Evolutionary conservation across 2,797 vertebrate genomes (phyloP).

Genomic region (Poeciliopsis turneri): DNA sequence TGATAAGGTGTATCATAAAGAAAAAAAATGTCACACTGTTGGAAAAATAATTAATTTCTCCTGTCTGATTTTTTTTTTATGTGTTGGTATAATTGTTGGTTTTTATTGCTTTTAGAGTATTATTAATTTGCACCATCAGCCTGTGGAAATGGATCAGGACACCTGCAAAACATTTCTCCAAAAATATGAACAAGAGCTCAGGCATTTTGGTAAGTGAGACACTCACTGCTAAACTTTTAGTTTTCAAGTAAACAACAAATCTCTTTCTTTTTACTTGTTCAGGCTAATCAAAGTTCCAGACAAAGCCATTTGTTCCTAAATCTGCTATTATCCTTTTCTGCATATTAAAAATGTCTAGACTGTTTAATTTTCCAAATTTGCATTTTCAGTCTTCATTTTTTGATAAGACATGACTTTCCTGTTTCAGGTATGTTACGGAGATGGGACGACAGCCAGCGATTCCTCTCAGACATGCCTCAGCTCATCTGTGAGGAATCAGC

Average conservation of each 20-base stretch:
- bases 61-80: neutral
- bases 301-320: neutral
- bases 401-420: neutral
- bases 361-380: neutral
- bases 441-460: constrained; percentile 97
- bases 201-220: constrained; percentile 91
- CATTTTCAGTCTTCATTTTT: neutral
- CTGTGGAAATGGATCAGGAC: constrained; percentile 84
- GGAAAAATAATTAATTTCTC: neutral
- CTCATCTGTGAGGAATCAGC: constrained; percentile 96
- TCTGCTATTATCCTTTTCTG: neutral
- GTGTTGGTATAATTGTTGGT: neutral
- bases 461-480: constrained; percentile 91
- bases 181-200: constrained; percentile 90
- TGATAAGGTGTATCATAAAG: constrained; percentile 85
- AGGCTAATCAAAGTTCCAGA: neutral
- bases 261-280: neutral
- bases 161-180: constrained; percentile 87
- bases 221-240: neutral
- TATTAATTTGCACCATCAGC: constrained; percentile 88
- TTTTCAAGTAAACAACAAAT: neutral
- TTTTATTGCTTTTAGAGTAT: constrained; percentile 85
- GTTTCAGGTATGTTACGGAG: constrained; percentile 91
- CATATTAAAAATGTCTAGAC: neutral
- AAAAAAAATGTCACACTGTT: too few species aligned